Evolutionary conservation across 2,113 vertebrate genomes (phyloP).

Genomic region (Chrysemys picta): DNA sequence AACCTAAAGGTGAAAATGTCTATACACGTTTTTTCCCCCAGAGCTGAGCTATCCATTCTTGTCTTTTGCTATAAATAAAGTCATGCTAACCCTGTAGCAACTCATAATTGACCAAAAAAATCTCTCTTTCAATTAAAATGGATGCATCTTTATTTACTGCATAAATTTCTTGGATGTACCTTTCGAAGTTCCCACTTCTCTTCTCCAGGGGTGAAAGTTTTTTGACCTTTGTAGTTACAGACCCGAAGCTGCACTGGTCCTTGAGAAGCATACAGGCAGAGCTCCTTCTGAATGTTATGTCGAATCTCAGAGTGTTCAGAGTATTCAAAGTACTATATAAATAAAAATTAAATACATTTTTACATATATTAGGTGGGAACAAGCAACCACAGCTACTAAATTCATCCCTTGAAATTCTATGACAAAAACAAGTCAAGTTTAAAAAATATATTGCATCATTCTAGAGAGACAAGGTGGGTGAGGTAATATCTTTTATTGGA

Average conservation of each 20-base stretch:
- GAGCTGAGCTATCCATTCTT: neutral
- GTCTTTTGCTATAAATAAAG: neutral
- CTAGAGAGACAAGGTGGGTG: neutral
- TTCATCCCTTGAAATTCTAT: neutral
- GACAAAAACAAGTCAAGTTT: neutral
- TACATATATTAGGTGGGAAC: neutral
- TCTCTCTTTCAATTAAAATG: neutral
- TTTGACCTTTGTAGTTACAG: constrained; percentile 88
- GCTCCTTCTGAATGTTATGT: constrained; percentile 96
- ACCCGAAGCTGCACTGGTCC: constrained; percentile 84
- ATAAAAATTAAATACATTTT: neutral
- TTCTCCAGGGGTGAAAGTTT: constrained; percentile 79
- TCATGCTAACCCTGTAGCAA: neutral
- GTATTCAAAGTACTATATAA: constrained; percentile 93
- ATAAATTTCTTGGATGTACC: constrained; percentile 75
- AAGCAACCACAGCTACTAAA: neutral
- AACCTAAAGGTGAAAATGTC: neutral
- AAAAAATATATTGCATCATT: neutral
- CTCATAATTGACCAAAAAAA: neutral
- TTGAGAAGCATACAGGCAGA: constrained; percentile 87
- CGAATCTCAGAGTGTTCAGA: constrained; percentile 91
- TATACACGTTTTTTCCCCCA: neutral
- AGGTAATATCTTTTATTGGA: neutral
- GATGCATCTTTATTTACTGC: neutral
- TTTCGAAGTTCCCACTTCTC: constrained; percentile 92